These are phyloP conservation scores for Euplagia quadripunctaria DNA, from an alignment of 2,888 invertebrate genomes.

Conservation along the genomic window DNA sequence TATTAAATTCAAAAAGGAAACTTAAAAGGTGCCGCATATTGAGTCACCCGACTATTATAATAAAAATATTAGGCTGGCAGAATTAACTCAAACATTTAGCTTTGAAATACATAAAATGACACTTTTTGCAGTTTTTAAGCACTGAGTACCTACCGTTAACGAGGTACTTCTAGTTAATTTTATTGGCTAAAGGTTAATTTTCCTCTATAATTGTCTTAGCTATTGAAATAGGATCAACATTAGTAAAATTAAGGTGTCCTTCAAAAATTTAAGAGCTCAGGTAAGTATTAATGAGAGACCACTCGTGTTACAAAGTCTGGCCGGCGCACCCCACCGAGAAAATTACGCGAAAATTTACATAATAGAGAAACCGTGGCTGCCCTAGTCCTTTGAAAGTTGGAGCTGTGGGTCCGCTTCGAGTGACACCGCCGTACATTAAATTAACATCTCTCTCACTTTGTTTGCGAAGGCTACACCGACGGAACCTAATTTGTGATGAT, in stretches of 20 bases:
- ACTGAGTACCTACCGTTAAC: constrained; percentile 8
- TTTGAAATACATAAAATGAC: too few relatives aligned
- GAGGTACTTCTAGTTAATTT: constrained; percentile 27
- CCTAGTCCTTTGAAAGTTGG: constrained; percentile 83
- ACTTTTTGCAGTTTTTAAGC: too few relatives aligned
- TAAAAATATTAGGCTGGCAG: too few relatives aligned
- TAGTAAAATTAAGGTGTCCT: constrained; percentile 57
- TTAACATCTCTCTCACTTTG: constrained; percentile 85
- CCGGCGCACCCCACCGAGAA: constrained; percentile 77
- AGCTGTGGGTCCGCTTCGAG: constrained; percentile 74
- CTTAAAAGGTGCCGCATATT: background rate
- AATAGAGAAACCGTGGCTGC: constrained; percentile 85
- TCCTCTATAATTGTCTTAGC: constrained; percentile 32
- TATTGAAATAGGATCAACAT: constrained; percentile 38
- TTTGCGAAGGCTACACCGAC: constrained; percentile 74
- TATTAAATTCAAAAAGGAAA: background rate
- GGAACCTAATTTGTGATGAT: constrained; percentile 74
- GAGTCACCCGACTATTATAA: background rate
- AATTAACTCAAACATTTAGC: too few relatives aligned
- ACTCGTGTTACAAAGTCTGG: constrained; percentile 82
- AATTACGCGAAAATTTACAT: constrained; percentile 86
- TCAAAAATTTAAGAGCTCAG: constrained; percentile 72
- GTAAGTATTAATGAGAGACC: constrained; percentile 80
- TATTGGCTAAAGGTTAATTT: constrained; percentile 19
- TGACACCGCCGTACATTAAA: constrained; percentile 84